Evolutionary conservation across 2,113 vertebrate genomes (phyloP).

Genomic region (Bos taurus): DNA sequence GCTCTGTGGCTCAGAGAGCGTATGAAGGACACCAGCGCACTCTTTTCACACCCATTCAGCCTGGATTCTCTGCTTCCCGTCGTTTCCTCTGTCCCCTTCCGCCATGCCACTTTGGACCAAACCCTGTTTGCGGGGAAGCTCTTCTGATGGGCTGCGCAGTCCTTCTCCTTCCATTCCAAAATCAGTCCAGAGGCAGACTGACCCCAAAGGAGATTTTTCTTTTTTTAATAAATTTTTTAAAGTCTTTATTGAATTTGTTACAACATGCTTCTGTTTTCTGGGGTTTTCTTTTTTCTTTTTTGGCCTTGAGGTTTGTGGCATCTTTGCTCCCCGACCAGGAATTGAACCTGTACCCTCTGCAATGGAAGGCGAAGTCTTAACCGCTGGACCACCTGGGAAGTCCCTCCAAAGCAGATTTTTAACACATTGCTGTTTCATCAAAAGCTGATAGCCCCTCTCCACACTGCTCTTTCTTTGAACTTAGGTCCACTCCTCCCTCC

Average conservation of each 20-base stretch:
- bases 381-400: neutral
- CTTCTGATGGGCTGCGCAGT: fast-evolving
- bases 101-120: neutral
- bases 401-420: neutral
- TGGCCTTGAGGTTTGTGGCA: neutral
- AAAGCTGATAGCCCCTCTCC: neutral
- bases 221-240: neutral
- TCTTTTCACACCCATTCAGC: neutral
- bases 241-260: neutral
- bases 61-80: too few relatives aligned
- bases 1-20: fast-evolving
- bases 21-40: neutral
- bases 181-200: neutral
- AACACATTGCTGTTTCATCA: neutral
- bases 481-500: neutral
- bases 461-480: neutral
- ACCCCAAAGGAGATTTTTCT: neutral
- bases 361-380: neutral
- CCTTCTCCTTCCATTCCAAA: neutral
- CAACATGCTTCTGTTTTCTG: neutral
- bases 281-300: neutral
- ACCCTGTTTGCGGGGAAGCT: fast-evolving
- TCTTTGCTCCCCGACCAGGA: neutral
- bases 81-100: neutral
- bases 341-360: neutral